These are phyloP conservation scores for Loripinus fragilis DNA, from an alignment of 2,888 invertebrate genomes.

Conservation along the genomic window DNA sequence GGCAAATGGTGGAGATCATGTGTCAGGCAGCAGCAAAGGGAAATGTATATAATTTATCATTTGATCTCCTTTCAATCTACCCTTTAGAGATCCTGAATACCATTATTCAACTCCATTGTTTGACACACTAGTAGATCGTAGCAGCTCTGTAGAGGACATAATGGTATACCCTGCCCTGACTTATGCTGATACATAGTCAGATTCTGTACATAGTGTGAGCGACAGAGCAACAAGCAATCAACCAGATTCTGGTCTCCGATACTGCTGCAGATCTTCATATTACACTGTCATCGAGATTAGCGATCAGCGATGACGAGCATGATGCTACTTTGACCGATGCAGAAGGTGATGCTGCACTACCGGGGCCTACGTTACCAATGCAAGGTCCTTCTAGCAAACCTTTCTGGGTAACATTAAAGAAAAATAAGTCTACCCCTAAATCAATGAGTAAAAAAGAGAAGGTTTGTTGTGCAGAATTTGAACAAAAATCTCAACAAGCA, in stretches of 20 bases:
- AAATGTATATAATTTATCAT: too few species aligned
- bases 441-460: neutral
- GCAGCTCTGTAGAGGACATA: neutral
- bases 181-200: neutral
- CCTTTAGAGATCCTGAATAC: neutral
- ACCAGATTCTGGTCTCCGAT: neutral
- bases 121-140: neutral
- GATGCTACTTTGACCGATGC: neutral
- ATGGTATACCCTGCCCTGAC: neutral
- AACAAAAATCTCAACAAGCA: neutral
- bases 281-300: neutral
- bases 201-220: neutral
- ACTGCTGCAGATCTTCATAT: neutral
- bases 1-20: too few species aligned
- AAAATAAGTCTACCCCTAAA: neutral
- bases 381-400: neutral
- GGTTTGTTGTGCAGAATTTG: neutral
- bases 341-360: neutral
- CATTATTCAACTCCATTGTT: neutral
- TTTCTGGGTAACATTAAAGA: neutral
- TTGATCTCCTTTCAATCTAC: too few species aligned
- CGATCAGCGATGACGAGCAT: constrained; percentile 1
- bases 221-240: neutral
- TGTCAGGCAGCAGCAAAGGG: too few species aligned
- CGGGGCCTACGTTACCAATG: neutral